Evolutionary conservation across 1,140 invertebrate species (phyloP), one percentile per base, ranked within the genome.

Genomic region (Dreissena rostriformis): DNA sequence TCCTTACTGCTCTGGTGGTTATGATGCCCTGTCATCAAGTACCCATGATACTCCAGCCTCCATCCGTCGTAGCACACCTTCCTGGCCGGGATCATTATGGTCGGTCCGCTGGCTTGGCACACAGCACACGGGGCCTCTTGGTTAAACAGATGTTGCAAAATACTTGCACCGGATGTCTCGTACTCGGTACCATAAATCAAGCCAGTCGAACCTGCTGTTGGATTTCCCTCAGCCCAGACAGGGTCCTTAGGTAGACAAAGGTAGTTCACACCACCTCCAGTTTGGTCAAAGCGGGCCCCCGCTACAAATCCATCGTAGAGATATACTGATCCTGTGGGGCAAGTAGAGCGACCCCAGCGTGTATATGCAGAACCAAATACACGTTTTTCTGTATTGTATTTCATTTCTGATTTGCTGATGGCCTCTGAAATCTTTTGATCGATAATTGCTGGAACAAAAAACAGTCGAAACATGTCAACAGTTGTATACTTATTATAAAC

Each of bases 11-110:
- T 15, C 8, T n/a, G 0, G 11, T 55, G 19, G 0, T 15, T 10
- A 24, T 63, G 24, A 24, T 63, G 19, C 0, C 1, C 29, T 12
- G 79, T 29, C 55, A 84, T 79, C 7, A 86, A 24, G 55, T 86
- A 86, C 5, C 86, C 86, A 0, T 39, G 28, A 52, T 86, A 86
- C 61, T 86, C 86, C n/a, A 70, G n/a, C 15, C 61, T 85, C 88
- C 88, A 90, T 2, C 87, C 87, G 19, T 26, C 12, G 11, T 51
- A 74, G 66, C 88, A 90, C 4, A 15, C 72, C 22, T 66, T 82
- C n/a, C 71, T 63, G 26, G 73, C 88, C 0, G 88, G 88, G 26
- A 90, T 75, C 86, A 88, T 90, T 17, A 88, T n/a, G 22, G 24
- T 53, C 7, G 29, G 80, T 24, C 52, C 5, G 19, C 84, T 68